Conservation (phyloP, 2,888 invertebrate species). For the Cyaniris semiargus region DNA sequence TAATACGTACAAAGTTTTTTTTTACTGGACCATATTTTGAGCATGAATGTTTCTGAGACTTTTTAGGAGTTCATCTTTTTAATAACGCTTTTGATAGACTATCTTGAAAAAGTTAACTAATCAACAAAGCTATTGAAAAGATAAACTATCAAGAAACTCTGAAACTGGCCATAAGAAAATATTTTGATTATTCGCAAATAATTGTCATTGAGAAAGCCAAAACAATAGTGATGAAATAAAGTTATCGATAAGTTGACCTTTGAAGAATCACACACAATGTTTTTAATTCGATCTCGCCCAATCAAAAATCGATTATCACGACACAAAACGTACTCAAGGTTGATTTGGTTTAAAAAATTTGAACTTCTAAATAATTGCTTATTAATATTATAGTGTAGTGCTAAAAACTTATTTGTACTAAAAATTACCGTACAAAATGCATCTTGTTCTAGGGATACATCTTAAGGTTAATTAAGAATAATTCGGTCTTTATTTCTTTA, state of each 20-base stretch:
- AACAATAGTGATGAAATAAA: not conserved
- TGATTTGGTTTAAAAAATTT: not conserved
- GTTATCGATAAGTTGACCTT: constrained; percentile 13
- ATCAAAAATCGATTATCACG: not conserved
- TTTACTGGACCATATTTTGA: too few relatives aligned
- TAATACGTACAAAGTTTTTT: too few relatives aligned
- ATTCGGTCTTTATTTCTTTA: not conserved
- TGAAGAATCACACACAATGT: not conserved
- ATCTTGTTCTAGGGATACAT: not conserved
- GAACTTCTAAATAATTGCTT: not conserved
- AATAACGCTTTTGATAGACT: too few relatives aligned
- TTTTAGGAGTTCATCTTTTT: too few relatives aligned
- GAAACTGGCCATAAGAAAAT: not conserved
- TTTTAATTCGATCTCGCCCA: not conserved
- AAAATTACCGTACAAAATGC: not conserved
- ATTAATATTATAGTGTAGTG: not conserved
- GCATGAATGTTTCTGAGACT: too few relatives aligned
- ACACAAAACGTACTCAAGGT: not conserved
- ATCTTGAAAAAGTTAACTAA: too few relatives aligned
- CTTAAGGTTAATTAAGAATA: not conserved
- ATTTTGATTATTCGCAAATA: not conserved
- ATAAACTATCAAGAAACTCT: too few relatives aligned
- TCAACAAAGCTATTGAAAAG: too few relatives aligned
- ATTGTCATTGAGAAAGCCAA: not conserved
- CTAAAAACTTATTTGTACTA: not conserved